Evolutionary conservation across 2,113 vertebrate genomes (phyloP).

Genomic region (Xerus inauris): DNA sequence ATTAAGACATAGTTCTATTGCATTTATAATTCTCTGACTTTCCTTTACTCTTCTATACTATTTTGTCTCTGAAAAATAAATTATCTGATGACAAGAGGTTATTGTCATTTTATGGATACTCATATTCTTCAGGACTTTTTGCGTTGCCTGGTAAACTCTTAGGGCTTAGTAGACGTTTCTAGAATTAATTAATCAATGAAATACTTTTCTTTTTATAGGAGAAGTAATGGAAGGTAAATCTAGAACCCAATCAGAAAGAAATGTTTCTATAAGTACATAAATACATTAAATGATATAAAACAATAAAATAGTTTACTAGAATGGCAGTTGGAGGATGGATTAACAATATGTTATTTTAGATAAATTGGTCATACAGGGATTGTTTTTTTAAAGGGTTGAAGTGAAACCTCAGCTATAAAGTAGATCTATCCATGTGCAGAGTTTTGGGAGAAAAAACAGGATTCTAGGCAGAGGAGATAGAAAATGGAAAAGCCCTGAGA

Average conservation of each 20-base stretch:
- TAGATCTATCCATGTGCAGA: not conserved
- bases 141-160: not conserved
- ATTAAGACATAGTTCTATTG: not conserved
- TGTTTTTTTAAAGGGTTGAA: not conserved
- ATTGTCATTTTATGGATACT: not conserved
- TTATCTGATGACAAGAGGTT: not conserved
- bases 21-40: not conserved
- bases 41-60: not conserved
- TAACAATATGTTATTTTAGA: not conserved
- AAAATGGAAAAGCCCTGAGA: not conserved
- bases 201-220: not conserved
- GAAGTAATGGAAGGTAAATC: not conserved
- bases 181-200: not conserved
- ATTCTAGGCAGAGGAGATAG: no score
- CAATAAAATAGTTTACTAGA: not conserved
- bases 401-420: not conserved
- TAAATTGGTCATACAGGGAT: not conserved
- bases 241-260: not conserved
- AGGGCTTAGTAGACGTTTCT: not conserved
- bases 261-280: not conserved
- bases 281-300: not conserved
- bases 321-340: fast-evolving
- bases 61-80: not conserved
- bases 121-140: not conserved
- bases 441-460: no score